These are phyloP conservation scores for Platorchestia sp. DNA, from an alignment of 1,140 invertebrate species.

Conservation along the genomic window DNA sequence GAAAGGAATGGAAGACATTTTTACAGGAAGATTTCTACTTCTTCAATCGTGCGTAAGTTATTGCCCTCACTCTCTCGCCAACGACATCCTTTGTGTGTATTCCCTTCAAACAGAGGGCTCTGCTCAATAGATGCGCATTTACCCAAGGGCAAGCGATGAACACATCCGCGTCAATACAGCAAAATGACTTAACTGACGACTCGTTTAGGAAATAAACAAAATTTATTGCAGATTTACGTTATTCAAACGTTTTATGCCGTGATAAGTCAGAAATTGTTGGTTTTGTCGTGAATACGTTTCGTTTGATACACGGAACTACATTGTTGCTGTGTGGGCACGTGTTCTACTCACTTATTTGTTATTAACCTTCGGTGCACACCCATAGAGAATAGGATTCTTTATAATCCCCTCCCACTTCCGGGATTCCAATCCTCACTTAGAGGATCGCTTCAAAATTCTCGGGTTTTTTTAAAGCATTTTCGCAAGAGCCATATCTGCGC, in stretches of 20 bases:
- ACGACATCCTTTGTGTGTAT: neutral
- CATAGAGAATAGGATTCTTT: neutral
- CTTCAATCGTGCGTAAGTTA: neutral
- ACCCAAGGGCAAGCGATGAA: neutral
- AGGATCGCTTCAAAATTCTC: neutral
- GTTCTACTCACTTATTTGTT: neutral
- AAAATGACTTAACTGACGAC: neutral
- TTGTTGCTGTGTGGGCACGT: neutral
- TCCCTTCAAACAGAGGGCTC: neutral
- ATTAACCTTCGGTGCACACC: neutral
- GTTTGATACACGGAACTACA: neutral
- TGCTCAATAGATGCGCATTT: neutral
- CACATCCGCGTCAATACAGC: neutral
- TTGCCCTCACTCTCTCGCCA: neutral
- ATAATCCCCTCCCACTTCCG: neutral
- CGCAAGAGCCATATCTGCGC: neutral
- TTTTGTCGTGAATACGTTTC: neutral
- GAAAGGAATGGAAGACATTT: neutral
- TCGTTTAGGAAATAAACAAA: neutral
- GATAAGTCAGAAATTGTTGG: neutral
- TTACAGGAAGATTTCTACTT: neutral
- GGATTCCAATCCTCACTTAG: neutral
- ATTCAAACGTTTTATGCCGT: neutral
- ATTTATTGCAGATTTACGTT: neutral
- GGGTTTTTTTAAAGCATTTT: neutral